Percentiles rank a stretch among this genome's conserved stretches.
Evolutionary conservation across 2,888 invertebrate species (phyloP).

Genomic region (Tenthredo distinguenda): DNA sequence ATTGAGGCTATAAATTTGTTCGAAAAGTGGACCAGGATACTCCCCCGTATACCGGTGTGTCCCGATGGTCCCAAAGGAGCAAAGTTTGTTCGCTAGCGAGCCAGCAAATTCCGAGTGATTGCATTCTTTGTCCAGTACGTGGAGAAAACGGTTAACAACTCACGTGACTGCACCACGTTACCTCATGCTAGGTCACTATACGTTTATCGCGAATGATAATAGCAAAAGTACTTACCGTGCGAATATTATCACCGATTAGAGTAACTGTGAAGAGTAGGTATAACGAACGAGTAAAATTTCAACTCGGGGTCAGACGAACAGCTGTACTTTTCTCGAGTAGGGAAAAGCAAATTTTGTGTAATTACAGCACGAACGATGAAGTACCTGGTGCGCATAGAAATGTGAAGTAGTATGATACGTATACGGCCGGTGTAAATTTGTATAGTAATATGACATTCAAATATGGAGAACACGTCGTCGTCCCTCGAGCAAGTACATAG

Average conservation of each 20-base stretch:
- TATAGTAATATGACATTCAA: constrained; percentile 24
- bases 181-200: background rate
- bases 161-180: constrained; percentile 1
- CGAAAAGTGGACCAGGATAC: constrained; percentile 28
- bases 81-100: constrained; percentile 36
- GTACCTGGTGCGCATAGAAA: constrained; percentile 4
- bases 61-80: constrained; percentile 32
- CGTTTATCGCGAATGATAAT: background rate
- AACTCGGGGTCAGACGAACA: background rate
- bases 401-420: constrained; percentile 1
- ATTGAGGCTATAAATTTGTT: constrained; percentile 14
- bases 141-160: constrained; percentile 44
- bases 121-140: constrained; percentile 49
- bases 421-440: constrained; percentile 23
- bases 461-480: constrained; percentile 31
- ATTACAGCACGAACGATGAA: background rate
- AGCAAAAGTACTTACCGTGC: background rate
- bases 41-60: background rate
- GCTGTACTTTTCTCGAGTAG: background rate
- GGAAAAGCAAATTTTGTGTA: background rate
- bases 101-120: constrained; percentile 48
- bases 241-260: background rate
- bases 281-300: background rate
- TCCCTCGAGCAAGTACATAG: background rate
- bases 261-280: background rate